These are phyloP conservation scores for Phaetusa simplex DNA, from an alignment of 2,113 vertebrate genomes.

Conservation along the genomic window DNA sequence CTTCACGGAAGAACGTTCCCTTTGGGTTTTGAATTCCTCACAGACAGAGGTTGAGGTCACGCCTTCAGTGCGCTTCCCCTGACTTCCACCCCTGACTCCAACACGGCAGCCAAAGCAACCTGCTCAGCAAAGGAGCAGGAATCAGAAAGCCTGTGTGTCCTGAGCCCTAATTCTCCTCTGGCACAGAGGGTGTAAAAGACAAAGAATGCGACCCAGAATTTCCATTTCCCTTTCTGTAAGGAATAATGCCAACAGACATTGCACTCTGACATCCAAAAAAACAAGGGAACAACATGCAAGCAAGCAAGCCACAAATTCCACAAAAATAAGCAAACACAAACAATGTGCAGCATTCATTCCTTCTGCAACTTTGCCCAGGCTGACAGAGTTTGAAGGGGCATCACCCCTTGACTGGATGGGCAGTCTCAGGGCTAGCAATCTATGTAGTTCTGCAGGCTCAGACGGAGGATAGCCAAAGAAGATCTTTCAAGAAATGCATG, in stretches of 20 bases:
- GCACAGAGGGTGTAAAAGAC: neutral
- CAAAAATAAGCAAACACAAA: neutral
- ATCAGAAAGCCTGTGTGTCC: neutral
- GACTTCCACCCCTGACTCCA: neutral
- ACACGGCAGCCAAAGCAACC: neutral
- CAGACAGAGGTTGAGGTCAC: neutral
- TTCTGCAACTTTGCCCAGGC: neutral
- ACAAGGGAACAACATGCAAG: neutral
- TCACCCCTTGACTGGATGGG: neutral
- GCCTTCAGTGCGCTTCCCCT: neutral
- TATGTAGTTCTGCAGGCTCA: neutral
- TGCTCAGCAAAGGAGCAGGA: neutral
- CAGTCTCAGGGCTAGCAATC: neutral
- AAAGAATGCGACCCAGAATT: neutral
- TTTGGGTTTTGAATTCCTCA: neutral
- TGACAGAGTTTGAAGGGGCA: neutral
- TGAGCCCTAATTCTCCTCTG: neutral
- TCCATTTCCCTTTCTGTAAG: neutral
- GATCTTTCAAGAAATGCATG: neutral
- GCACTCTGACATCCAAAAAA: neutral
- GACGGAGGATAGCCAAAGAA: neutral
- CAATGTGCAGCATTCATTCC: neutral
- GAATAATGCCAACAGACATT: neutral
- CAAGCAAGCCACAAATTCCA: neutral
- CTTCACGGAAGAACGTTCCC: fast-evolving